Evolutionary conservation across 2,888 invertebrate species (phyloP).

Genomic region (Buathra laborator): DNA sequence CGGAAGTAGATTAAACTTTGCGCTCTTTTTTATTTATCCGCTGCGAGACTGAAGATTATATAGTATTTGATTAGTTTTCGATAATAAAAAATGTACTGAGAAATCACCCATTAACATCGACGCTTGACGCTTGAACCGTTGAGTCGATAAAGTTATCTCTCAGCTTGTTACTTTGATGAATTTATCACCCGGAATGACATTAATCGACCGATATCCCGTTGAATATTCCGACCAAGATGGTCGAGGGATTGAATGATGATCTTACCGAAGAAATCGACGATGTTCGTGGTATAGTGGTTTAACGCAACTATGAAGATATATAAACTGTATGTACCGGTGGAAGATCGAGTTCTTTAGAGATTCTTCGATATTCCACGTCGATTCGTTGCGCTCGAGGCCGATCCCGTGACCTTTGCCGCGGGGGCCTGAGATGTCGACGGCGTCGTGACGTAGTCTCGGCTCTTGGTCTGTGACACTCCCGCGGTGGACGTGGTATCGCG

Average conservation of each 20-base stretch:
- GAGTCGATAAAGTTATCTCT: conserved; percentile 23
- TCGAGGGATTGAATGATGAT: conserved; percentile 62
- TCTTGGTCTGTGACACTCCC: conserved; percentile 57
- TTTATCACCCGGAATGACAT: conserved; percentile 56
- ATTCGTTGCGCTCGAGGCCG: conserved; percentile 66
- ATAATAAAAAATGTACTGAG: background rate
- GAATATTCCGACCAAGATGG: conserved; percentile 61
- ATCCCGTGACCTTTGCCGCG: conserved; percentile 65
- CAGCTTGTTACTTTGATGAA: conserved; percentile 43
- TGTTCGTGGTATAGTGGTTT: conserved; percentile 10
- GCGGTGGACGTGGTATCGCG: conserved; percentile 42
- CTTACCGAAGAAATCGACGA: conserved; percentile 50
- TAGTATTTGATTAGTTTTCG: background rate
- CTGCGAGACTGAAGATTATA: background rate
- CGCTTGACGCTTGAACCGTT: background rate
- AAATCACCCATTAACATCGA: background rate
- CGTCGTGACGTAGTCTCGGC: conserved; percentile 34
- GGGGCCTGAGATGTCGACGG: conserved; percentile 38
- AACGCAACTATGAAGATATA: background rate
- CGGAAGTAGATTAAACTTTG: too few relatives aligned
- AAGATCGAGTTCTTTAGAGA: conserved; percentile 59
- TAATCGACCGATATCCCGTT: conserved; percentile 65
- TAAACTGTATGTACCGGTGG: conserved; percentile 7
- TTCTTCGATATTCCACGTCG: conserved; percentile 57
- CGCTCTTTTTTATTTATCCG: background rate